Percentiles rank a stretch among this genome's conserved stretches.
phyloP scores from a whole-genome alignment of 2,797 vertebrate species.

The Myotis daubentonii region DNA sequence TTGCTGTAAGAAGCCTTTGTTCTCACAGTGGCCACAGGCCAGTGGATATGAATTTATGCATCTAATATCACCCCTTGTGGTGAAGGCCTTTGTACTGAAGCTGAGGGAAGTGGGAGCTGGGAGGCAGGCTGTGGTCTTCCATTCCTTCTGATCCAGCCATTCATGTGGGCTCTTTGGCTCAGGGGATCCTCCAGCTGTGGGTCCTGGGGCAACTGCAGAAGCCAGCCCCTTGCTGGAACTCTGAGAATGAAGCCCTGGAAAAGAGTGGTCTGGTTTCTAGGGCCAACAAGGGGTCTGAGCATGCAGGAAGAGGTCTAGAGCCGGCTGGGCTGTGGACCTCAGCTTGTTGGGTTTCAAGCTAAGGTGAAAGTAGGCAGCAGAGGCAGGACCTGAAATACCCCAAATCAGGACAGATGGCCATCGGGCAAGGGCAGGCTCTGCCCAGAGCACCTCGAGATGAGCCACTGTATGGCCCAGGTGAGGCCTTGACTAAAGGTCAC shows the following conservation, averaged over 20 bases:
- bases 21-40: constrained; percentile 66
- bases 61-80: constrained; percentile 62
- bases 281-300: neutral
- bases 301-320: neutral
- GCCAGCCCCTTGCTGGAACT: neutral
- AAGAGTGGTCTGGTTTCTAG: neutral
- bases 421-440: neutral
- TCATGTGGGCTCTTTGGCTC: constrained; percentile 36
- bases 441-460: neutral
- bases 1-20: constrained; percentile 81
- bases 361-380: neutral
- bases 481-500: neutral
- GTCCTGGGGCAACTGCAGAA: neutral
- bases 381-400: neutral
- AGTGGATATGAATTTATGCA: constrained; percentile 76
- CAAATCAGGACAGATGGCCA: neutral
- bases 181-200: neutral
- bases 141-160: constrained; percentile 26
- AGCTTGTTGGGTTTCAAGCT: neutral
- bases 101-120: constrained; percentile 62
- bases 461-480: neutral
- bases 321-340: neutral
- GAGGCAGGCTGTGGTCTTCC: constrained; percentile 45
- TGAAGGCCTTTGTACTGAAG: constrained; percentile 71
- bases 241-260: neutral